phyloP scores from a whole-genome alignment of 2,113 vertebrate species.

The Elanus axillaris region DNA sequence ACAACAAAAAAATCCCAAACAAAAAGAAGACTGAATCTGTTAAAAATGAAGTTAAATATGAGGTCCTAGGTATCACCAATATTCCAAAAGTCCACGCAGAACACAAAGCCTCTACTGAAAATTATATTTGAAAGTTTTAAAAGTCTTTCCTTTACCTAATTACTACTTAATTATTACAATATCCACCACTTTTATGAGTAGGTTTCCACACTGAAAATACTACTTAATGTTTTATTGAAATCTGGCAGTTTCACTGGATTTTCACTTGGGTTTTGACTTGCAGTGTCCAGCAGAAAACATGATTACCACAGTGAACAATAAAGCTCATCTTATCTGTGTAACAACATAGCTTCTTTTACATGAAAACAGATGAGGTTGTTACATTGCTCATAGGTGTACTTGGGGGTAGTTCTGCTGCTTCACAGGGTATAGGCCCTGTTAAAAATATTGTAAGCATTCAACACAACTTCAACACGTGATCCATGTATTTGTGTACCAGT shows the following conservation, averaged over 20 bases:
- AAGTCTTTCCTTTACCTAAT: not conserved
- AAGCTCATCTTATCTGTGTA: not conserved
- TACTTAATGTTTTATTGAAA: not conserved
- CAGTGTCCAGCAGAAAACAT: not conserved
- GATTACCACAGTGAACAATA: not conserved
- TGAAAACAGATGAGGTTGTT: not conserved
- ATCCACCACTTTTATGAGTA: not conserved
- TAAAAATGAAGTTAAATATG: not conserved
- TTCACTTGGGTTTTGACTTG: not conserved
- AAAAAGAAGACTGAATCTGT: not conserved
- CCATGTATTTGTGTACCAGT: not conserved
- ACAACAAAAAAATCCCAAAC: not conserved
- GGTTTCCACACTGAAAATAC: not conserved
- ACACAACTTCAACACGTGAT: not conserved
- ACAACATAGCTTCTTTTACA: not conserved
- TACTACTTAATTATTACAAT: not conserved
- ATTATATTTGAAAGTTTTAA: not conserved
- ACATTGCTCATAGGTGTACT: not conserved
- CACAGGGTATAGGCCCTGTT: not conserved
- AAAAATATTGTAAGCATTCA: not conserved
- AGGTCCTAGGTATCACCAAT: not conserved
- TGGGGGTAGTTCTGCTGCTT: not conserved
- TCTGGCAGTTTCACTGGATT: not conserved
- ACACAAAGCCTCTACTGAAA: not conserved
- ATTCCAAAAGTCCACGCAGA: not conserved